Evolutionary conservation across 2,113 vertebrate genomes (phyloP).

Genomic region (Empidonax traillii): DNA sequence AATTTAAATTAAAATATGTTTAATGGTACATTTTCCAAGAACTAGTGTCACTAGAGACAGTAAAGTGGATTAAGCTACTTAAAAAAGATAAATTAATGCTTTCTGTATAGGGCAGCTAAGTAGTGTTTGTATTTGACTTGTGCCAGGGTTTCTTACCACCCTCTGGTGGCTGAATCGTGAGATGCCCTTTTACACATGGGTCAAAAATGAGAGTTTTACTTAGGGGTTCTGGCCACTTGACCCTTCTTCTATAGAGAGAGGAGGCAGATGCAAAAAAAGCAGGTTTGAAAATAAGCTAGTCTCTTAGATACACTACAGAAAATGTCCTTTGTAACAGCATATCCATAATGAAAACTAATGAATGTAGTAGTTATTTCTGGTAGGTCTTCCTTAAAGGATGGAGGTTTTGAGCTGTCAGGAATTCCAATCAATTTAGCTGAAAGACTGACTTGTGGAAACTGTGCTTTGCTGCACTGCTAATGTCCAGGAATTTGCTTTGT

Average conservation of each 20-base stretch:
- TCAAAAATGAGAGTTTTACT: background rate
- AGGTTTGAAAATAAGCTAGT: background rate
- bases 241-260: background rate
- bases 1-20: background rate
- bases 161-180: background rate
- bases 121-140: background rate
- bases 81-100: background rate
- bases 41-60: background rate
- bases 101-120: background rate
- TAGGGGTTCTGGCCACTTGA: background rate
- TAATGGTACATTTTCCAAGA: background rate
- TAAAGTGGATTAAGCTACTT: background rate
- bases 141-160: background rate
- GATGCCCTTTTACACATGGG: background rate
- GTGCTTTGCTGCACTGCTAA: background rate
- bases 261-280: background rate
- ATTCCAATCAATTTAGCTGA: background rate
- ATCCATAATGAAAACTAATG: background rate
- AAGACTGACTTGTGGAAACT: background rate
- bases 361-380: background rate
- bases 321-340: background rate
- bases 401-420: background rate
- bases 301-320: background rate
- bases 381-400: background rate
- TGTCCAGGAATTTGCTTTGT: background rate